These are phyloP conservation scores for Datnioides undecimradiatus DNA, from an alignment of 2,113 vertebrate species.

Conservation along the genomic window DNA sequence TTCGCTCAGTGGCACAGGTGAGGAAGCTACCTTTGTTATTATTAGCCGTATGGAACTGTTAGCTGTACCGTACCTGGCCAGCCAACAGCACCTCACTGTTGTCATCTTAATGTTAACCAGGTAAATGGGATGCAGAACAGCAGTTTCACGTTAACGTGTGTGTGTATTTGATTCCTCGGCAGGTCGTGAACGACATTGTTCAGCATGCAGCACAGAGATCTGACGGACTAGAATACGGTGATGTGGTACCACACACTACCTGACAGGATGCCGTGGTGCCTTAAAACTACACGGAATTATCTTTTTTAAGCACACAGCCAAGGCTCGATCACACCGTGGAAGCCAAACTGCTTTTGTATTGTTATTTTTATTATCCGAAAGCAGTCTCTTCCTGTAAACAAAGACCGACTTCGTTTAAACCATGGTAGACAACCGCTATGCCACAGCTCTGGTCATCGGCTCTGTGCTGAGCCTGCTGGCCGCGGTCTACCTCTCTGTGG, in stretches of 20 bases:
- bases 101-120: background rate
- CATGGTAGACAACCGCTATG: slow-evolving; percentile 97
- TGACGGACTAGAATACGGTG: background rate
- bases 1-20: background rate
- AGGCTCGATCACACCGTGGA: background rate
- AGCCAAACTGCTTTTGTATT: background rate
- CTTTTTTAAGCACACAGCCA: background rate
- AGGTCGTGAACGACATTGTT: slow-evolving; percentile 7
- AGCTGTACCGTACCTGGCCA: background rate
- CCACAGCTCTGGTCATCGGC: slow-evolving; percentile 95
- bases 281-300: slow-evolving; percentile 14
- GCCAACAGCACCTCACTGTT: background rate
- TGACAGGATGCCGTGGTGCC: slow-evolving; percentile 15
- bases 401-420: background rate
- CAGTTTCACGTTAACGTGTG: background rate
- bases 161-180: background rate
- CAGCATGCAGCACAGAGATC: background rate
- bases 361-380: background rate
- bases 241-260: background rate
- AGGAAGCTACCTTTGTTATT: slow-evolving; percentile 1
- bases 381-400: background rate
- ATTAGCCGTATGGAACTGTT: background rate
- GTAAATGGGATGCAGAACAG: background rate
- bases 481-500: slow-evolving; percentile 94
- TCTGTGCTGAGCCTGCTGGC: slow-evolving; percentile 96